Evolutionary conservation across 2,113 vertebrate genomes (phyloP).

Genomic region (Sylvia atricapilla): DNA sequence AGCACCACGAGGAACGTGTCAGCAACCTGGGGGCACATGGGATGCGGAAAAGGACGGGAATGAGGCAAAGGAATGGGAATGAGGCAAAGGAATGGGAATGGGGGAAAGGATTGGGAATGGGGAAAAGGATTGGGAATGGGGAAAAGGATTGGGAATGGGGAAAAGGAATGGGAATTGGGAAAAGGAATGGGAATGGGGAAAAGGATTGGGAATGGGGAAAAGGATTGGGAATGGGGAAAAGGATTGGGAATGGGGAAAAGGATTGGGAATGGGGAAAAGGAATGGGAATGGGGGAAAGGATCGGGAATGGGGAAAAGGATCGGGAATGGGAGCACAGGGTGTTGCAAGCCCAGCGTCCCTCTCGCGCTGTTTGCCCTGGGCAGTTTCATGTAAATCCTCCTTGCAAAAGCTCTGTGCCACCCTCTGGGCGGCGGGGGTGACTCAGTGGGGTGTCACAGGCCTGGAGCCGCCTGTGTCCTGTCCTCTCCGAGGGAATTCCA

Average conservation of each 20-base stretch:
- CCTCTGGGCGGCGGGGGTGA: neutral
- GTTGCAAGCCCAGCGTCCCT: neutral
- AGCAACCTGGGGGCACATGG: neutral
- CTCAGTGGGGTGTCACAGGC: neutral
- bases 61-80: no score
- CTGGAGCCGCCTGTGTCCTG: neutral
- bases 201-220: neutral
- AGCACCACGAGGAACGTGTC: neutral
- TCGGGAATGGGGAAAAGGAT: neutral
- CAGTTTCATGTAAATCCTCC: neutral
- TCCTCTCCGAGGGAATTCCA: neutral
- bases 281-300: neutral
- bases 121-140: neutral
- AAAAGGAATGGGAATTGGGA: neutral
- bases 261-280: neutral
- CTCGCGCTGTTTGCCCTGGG: fast-evolving
- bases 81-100: neutral
- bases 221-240: neutral
- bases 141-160: no score
- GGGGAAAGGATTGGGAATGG: neutral
- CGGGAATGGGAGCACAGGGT: neutral
- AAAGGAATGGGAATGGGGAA: neutral
- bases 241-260: no score
- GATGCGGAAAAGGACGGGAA: neutral
- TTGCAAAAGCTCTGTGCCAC: neutral